Base-by-base conservation (phyloP, 1,140 invertebrate genomes). In the Apolygus lucorum region DNA sequence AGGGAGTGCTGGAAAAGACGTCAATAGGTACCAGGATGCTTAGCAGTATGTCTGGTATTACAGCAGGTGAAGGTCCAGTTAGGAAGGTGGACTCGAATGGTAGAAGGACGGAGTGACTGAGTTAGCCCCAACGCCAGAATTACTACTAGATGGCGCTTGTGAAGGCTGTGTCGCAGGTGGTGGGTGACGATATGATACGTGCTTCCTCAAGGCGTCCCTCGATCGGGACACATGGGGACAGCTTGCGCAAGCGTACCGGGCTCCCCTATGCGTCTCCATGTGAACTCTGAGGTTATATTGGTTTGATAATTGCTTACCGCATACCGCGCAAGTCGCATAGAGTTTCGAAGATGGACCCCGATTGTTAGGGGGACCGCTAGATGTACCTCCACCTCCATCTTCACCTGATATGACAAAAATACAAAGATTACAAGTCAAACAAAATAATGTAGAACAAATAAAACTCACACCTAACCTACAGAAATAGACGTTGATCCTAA, bases 231-330 rank as follows among this genome's bases (percentile, higher is more conserved):
- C 90, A 76, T 93, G 91, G 24, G 85, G 87, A 80, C 91, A 94
- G 0, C 90, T 88, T 65, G 88, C 85, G 76, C 91, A 93, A 24
- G 90, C 90, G 77, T 84, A 87, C 68, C 88, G 86, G 70, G 89
- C 87, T 74, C 92, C 91, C 75, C 90, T 90, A 76, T 93, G 91
- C 17, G 91, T 93, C 77, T 93, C 92, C 84, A 93, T 88, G 76
- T 93, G 91, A 71, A 94, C 91, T 59, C 91, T 82, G 74, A 93
- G 80, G 79, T 94, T 94, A 79, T 94, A 94, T 77, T 92, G 91
- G 80, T 93, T 93, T 78, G 90, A 92, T 29, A 93, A 81, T 70
- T 91, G 89, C 78, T 93, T 93, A 74, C 89, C 87, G 79, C 91
- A 93, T 42, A 93, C 85, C 68, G 88, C 85, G 78, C 92, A 93